A percentile compares a stretch with the other conserved stretches of the same genome.
phyloP scores from a whole-genome alignment of 2,888 invertebrate species.

The Dascillus cervinus region DNA sequence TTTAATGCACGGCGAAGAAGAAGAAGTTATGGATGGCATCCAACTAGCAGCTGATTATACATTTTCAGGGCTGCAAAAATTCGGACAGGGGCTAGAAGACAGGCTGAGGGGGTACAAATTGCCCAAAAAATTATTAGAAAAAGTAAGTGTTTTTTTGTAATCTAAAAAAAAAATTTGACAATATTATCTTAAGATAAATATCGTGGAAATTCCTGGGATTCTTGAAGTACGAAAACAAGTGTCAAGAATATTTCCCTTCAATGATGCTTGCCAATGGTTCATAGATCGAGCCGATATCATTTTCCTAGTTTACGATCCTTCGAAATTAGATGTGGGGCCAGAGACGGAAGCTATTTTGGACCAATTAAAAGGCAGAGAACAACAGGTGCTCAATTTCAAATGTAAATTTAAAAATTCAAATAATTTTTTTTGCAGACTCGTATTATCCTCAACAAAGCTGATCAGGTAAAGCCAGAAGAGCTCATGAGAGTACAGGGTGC shows the following conservation, averaged over 20 bases:
- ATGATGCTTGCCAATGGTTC: slow-evolving; percentile 96
- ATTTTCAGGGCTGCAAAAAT: slow-evolving; percentile 89
- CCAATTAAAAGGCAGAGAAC: slow-evolving; percentile 88
- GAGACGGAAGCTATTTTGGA: slow-evolving; percentile 92
- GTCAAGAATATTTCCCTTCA: slow-evolving; percentile 88
- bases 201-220: slow-evolving; percentile 94
- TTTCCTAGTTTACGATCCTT: slow-evolving; percentile 91
- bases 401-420: slow-evolving; percentile 7
- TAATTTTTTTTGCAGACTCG: slow-evolving; percentile 56
- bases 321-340: slow-evolving; percentile 89
- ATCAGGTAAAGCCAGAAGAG: slow-evolving; percentile 86
- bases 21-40: slow-evolving; percentile 82
- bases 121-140: slow-evolving; percentile 77
- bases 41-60: slow-evolving; percentile 93
- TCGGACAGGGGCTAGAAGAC: slow-evolving; percentile 88
- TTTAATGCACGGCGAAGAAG: slow-evolving; percentile 79
- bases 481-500: slow-evolving; percentile 89
- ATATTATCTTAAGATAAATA: slow-evolving; percentile 63
- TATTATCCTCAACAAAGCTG: slow-evolving; percentile 90
- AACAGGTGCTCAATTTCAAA: slow-evolving; percentile 54
- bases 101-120: slow-evolving; percentile 74
- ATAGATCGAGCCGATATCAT: slow-evolving; percentile 93
- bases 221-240: slow-evolving; percentile 90
- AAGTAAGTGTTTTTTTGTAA: slow-evolving; percentile 56
- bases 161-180: neutral